A percentile compares a stretch with the other conserved stretches of the same genome.
phyloP scores from a whole-genome alignment of 2,113 vertebrate genomes.

The Solenodon paradoxus region DNA sequence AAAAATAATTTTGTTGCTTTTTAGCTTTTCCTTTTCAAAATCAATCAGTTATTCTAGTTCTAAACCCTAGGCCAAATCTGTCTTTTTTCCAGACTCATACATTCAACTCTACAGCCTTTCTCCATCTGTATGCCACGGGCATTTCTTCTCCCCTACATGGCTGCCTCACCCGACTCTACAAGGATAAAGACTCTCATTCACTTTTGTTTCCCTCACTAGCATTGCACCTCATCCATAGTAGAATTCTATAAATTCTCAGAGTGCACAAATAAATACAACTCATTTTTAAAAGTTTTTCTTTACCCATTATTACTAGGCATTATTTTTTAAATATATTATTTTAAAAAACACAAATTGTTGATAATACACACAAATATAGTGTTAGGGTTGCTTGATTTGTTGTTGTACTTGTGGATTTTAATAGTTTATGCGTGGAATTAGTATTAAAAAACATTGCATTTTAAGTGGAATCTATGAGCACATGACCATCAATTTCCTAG shows the following conservation, averaged over 20 bases:
- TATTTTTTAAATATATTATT: neutral
- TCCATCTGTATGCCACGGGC: neutral
- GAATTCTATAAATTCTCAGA: neutral
- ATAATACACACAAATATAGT: neutral
- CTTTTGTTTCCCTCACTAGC: neutral
- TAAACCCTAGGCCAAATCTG: neutral
- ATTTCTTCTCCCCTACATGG: neutral
- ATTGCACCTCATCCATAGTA: neutral
- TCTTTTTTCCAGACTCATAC: neutral
- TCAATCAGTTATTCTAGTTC: neutral
- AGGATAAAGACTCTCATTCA: neutral
- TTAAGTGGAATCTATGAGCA: neutral
- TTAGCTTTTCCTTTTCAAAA: slow-evolving; percentile 41
- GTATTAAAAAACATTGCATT: too few species aligned
- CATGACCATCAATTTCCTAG: neutral
- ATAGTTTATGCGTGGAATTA: neutral
- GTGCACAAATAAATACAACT: neutral
- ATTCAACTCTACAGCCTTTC: neutral
- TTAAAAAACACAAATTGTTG: neutral
- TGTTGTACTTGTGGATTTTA: neutral
- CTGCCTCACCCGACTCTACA: neutral
- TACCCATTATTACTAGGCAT: neutral
- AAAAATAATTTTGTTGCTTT: neutral
- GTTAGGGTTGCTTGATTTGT: neutral
- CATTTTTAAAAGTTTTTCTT: slow-evolving; percentile 36